Base-by-base conservation (phyloP, 2,888 invertebrate species). In the Napeogenes inachia region DNA sequence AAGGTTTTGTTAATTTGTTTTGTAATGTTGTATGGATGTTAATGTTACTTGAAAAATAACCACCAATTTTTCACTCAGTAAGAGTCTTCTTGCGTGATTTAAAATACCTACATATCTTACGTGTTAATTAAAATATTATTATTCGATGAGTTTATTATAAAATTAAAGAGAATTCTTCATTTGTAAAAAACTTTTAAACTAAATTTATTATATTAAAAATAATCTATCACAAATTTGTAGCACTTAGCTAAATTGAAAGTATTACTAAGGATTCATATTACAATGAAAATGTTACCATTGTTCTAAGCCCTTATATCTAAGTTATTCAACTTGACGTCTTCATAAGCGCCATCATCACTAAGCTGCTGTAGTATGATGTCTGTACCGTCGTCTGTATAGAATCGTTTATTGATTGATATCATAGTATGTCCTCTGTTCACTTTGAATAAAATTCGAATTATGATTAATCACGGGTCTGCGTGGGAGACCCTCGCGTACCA, bases 401-500 rank as follows among this genome's bases (percentile, higher is more conserved):
- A 90, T 89, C 89, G 89, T 88, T 90, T 89, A 90, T 89, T 89
- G 90, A 90, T 90, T 89, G 84, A 89, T 90, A 90, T 89, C 89
- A 81, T 87, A 81, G 87, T 88, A 87, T 87, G 89, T 88, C 84
- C 86, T 89, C 84, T 89, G 89, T 89, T 87, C 88, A 84, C 90
- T 90, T 90, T 90, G 89, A 90, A 90, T 90, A 90, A 90, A 89
- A 90, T 89, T 89, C 89, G 89, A 90, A 90, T 90, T 90, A 90
- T 90, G 89, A 90, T 89, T 89, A 90, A 89, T 90, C 89, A 89
- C 86, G 81, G 78, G 79, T 80, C 79, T 81, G 88, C 89, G 89
- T 89, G 90, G 89, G 89, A 88, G 89, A 87, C 84, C 86, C 83
- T 82, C 82, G 87, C 84, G 82, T 80, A 77, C 81, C 78, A 79